Conservation (phyloP, 2,888 invertebrate genomes). For the Kryphioiulus occultus region DNA sequence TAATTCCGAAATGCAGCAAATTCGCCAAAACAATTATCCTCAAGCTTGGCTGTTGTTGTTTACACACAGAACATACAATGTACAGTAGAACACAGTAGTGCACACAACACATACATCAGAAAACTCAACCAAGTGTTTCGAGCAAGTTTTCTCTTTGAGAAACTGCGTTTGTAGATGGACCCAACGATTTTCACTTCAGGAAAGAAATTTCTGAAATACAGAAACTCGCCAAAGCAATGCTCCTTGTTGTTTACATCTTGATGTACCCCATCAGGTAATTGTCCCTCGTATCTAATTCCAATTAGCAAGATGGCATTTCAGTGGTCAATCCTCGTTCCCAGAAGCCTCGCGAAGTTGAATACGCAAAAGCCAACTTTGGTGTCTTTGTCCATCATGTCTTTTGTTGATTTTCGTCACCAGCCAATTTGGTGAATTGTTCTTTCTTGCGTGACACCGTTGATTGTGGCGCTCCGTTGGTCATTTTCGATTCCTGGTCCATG, state of each 20-base stretch:
- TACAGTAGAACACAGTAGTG: too few relatives aligned
- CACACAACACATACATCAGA: too few relatives aligned
- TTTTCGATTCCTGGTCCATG: neutral
- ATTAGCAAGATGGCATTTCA: neutral
- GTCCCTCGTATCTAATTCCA: neutral
- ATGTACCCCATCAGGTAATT: too few relatives aligned
- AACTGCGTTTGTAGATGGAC: neutral
- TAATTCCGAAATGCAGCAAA: too few relatives aligned
- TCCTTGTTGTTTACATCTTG: too few relatives aligned
- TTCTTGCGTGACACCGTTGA: slow-evolving; percentile 17
- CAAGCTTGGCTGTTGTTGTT: too few relatives aligned
- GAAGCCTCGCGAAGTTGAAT: neutral
- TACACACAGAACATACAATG: too few relatives aligned
- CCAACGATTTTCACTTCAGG: neutral
- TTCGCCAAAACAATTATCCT: too few relatives aligned
- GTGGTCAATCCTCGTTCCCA: neutral
- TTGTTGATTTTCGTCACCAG: neutral
- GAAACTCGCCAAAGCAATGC: too few relatives aligned
- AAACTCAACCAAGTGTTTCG: neutral
- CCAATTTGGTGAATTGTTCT: slow-evolving; percentile 27
- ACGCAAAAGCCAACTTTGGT: neutral
- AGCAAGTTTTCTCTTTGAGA: too few relatives aligned
- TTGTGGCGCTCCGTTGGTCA: neutral
- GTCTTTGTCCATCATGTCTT: neutral
- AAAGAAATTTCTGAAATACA: neutral